Conservation (phyloP, 2,797 vertebrate genomes). For the Cynodonichthys magdalenae region DNA sequence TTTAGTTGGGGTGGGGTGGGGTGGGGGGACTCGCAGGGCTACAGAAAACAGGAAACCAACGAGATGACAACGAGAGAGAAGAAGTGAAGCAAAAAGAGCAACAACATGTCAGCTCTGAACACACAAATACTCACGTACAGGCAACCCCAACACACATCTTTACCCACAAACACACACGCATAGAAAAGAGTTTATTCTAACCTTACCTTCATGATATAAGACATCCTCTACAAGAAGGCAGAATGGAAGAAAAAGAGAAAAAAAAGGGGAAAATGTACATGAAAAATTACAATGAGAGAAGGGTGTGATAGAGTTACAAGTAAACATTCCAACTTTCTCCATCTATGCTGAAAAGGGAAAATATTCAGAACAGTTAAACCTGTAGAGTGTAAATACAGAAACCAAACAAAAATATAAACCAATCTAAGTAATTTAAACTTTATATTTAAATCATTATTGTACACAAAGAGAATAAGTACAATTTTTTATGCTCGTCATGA, state of each 20-base stretch:
- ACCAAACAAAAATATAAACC: background rate
- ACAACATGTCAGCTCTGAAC: slow-evolving; percentile 66
- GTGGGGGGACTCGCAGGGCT: slow-evolving; percentile 36
- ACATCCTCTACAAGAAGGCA: slow-evolving; percentile 97
- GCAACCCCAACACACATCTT: slow-evolving; percentile 42
- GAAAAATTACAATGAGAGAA: slow-evolving; percentile 72
- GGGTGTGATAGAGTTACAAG: slow-evolving; percentile 61
- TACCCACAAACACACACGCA: slow-evolving; percentile 42
- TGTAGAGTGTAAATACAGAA: background rate
- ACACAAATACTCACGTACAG: slow-evolving; percentile 39
- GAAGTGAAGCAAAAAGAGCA: slow-evolving; percentile 54
- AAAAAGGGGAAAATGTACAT: slow-evolving; percentile 85
- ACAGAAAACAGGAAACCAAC: slow-evolving; percentile 74
- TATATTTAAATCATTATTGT: too few relatives aligned
- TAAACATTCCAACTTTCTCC: slow-evolving; percentile 54
- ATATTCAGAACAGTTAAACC: background rate
- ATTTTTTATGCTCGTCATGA: too few relatives aligned
- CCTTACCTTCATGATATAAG: slow-evolving; percentile 99
- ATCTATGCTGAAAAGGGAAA: slow-evolving; percentile 20
- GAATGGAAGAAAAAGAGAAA: slow-evolving; percentile 91
- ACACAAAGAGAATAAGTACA: too few relatives aligned
- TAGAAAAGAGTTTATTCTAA: slow-evolving; percentile 76
- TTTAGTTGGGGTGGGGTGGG: background rate
- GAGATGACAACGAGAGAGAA: slow-evolving; percentile 45
- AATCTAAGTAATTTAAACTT: too few relatives aligned